Conservation (phyloP, 2,797 vertebrate genomes). For the Apogon talboti region DNA sequence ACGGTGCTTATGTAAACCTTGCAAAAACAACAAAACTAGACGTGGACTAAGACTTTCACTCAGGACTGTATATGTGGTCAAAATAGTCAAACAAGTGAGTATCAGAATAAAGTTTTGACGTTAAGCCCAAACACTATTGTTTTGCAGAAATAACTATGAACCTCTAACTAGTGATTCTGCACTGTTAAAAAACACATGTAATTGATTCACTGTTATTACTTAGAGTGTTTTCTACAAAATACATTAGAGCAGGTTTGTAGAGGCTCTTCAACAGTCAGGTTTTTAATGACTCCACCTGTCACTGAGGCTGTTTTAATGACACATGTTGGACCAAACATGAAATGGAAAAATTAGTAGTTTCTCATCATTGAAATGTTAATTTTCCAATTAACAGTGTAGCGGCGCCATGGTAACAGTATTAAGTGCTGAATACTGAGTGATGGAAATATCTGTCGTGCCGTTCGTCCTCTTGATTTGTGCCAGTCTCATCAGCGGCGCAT, state of each 20-base stretch:
- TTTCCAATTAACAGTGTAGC: constrained; percentile 48
- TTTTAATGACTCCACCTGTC: not conserved
- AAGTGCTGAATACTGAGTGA: constrained; percentile 47
- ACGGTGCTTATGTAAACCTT: no score
- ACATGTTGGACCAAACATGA: constrained; percentile 31
- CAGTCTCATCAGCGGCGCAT: constrained; percentile 6
- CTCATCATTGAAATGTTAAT: constrained; percentile 57
- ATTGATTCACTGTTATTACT: no score
- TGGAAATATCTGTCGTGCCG: constrained; percentile 11
- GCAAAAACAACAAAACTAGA: no score
- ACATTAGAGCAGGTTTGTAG: not conserved
- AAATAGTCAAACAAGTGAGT: no score
- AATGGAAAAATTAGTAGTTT: constrained; percentile 28
- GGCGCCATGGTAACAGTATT: constrained; percentile 49
- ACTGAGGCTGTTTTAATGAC: constrained; percentile 6
- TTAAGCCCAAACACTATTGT: no score
- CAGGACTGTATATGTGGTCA: no score
- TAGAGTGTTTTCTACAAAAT: not conserved
- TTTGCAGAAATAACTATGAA: no score
- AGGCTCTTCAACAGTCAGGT: not conserved
- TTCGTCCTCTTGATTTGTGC: constrained; percentile 5
- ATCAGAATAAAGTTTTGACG: no score
- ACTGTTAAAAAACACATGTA: no score
- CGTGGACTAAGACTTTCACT: no score
- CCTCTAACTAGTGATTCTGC: no score